Evolutionary conservation across 35 echinoderm and acorn worm genomes (phyloP), one percentile per base, ranked within the genome.

Genomic region (Amphiura filiformis): DNA sequence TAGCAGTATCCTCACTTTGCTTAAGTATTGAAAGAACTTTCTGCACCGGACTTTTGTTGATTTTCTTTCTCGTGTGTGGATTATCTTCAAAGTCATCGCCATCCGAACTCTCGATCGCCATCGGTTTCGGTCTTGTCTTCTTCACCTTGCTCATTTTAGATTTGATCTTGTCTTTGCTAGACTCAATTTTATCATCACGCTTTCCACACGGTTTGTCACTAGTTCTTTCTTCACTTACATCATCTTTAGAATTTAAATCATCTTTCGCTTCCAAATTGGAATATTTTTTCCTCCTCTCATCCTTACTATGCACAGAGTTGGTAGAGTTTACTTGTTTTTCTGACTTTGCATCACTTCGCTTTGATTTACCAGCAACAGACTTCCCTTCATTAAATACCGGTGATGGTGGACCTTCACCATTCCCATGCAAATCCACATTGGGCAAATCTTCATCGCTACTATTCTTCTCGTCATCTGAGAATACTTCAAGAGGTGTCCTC

Each of bases 31-130:
- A 4, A 2, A n/a, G 61, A 11, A 70, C 28, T 70, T 70, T 70
- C 61, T 70, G 61, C 9, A n/a, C 61, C 15, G 61, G 61, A n/a
- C 61, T 70, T 70, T 70, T 70, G 26, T 70, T 30, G 15, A 13
- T 70, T 23, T 70, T 70, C 2, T n/a, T 80, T 14, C 17, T 70
- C 2, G 1, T n/a, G 26, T 36, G 30, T 36, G 0, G 61, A 32
- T 79, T 38, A 39, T 39, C 75, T 80, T 47, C 82, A 85, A 91
- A 91, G 31, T 61, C 76, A 34, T 85, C 82, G 77, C 79, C 83
- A 39, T 44, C 88, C 0, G 76, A 85, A 37, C 81, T 78, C 30
- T 91, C 42, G 22, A 75, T 57, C 4, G 26, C 31, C 52, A 22
- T 34, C 1, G 57, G 38, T 35, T 35, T 87, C 76, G 39, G 76